phyloP scores from a whole-genome alignment of 2,797 vertebrate genomes.

The Spinus pinus region DNA sequence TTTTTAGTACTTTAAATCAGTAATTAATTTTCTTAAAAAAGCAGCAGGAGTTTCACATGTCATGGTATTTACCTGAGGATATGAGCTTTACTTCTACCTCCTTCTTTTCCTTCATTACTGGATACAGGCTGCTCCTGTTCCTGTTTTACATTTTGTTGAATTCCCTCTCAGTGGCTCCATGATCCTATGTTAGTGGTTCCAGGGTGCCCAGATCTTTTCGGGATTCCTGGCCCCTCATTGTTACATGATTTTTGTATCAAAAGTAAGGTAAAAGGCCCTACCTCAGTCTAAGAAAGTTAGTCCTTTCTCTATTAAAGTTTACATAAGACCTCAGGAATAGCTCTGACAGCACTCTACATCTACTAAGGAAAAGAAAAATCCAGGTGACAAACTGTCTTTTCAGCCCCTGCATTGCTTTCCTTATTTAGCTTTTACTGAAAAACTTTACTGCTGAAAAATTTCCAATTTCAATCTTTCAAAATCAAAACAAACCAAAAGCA shows the following conservation, averaged over 20 bases:
- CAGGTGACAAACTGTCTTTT: not conserved
- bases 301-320: not conserved
- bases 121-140: not conserved
- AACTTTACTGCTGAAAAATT: not conserved
- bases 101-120: not conserved
- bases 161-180: not conserved
- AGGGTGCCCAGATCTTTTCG: not conserved
- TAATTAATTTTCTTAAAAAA: not conserved
- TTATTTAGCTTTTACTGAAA: not conserved
- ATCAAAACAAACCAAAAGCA: not conserved
- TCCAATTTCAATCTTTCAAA: not conserved
- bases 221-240: not conserved
- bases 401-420: not conserved
- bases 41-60: not conserved
- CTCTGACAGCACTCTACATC: not conserved
- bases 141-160: accelerated
- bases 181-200: accelerated
- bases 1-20: accelerated
- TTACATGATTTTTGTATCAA: not conserved
- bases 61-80: not conserved
- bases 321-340: not conserved
- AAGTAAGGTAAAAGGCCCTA: not conserved
- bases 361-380: not conserved
- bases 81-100: not conserved
- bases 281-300: not conserved